Evolutionary conservation across 2,113 vertebrate species (phyloP).

Genomic region (Tursiops truncatus): DNA sequence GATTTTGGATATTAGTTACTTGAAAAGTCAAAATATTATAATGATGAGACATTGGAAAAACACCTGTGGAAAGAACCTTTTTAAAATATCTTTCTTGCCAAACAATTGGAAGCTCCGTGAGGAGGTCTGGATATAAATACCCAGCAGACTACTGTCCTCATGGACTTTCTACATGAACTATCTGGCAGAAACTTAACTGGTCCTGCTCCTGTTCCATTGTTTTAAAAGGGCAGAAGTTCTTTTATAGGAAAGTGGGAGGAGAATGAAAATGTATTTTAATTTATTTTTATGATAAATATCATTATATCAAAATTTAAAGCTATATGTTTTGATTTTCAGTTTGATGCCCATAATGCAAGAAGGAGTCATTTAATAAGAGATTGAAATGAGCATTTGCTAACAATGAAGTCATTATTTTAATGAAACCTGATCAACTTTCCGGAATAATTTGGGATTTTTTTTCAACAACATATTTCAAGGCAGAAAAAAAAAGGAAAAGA

Average conservation of each 20-base stretch:
- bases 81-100: constrained; percentile 39
- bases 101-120: constrained; percentile 2
- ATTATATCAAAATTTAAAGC: constrained; percentile 79
- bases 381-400: constrained; percentile 81
- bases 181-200: constrained; percentile 37
- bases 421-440: constrained; percentile 84
- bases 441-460: constrained; percentile 82
- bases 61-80: constrained; percentile 31
- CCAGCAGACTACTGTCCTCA: constrained; percentile 10
- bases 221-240: constrained; percentile 68
- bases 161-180: neutral
- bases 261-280: constrained; percentile 80
- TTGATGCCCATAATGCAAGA: constrained; percentile 77
- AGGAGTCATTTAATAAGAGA: constrained; percentile 75
- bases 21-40: neutral
- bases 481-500: constrained; percentile 69
- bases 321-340: constrained; percentile 80
- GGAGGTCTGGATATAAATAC: constrained; percentile 29
- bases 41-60: neutral
- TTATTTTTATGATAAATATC: constrained; percentile 83
- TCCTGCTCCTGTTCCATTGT: constrained; percentile 55
- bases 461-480: constrained; percentile 81
- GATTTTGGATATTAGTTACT: neutral
- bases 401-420: constrained; percentile 86
- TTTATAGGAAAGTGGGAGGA: constrained; percentile 74